Evolutionary conservation across 2,113 vertebrate genomes (phyloP).

Genomic region (Speoplatyrhinus poulsoni): DNA sequence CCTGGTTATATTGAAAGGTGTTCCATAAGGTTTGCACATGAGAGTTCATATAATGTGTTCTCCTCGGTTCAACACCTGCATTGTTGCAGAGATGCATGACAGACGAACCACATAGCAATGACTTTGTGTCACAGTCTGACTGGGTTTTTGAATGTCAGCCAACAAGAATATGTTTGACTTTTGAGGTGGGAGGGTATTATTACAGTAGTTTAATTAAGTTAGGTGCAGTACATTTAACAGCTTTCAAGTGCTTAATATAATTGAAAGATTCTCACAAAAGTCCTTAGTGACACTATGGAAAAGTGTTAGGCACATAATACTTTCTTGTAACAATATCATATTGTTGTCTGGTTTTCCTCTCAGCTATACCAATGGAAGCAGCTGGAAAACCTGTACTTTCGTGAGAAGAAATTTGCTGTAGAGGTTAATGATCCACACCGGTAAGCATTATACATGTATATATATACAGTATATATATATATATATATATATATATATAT

Average conservation of each 20-base stretch:
- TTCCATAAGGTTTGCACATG: slow-evolving; percentile 27
- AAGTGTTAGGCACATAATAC: no score
- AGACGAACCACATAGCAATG: slow-evolving; percentile 46
- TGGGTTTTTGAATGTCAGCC: slow-evolving; percentile 21
- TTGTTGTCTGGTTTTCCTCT: slow-evolving; percentile 17
- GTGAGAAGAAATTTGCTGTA: slow-evolving; percentile 98
- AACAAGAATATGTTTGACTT: slow-evolving; percentile 17
- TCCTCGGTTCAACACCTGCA: slow-evolving; percentile 45
- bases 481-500: no score
- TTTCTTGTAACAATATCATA: not conserved
- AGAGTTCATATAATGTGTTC: slow-evolving; percentile 37
- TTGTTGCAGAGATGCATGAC: slow-evolving; percentile 42
- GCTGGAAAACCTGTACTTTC: slow-evolving; percentile 96
- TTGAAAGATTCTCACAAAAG: no score
- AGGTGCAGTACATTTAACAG: no score
- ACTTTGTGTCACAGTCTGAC: slow-evolving; percentile 44
- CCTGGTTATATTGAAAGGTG: slow-evolving; percentile 37
- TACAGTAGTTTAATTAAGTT: no score
- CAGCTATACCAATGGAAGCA: slow-evolving; percentile 99
- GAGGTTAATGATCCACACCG: slow-evolving; percentile 97
- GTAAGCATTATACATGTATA: slow-evolving; percentile 69
- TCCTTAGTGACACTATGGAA: no score
- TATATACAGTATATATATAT: no score
- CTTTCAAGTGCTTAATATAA: no score
- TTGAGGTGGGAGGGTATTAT: no score